Percentiles rank a stretch among this genome's conserved stretches.
Evolutionary conservation across 2,888 invertebrate species (phyloP).

Genomic region (Drosophila engyochracea): DNA sequence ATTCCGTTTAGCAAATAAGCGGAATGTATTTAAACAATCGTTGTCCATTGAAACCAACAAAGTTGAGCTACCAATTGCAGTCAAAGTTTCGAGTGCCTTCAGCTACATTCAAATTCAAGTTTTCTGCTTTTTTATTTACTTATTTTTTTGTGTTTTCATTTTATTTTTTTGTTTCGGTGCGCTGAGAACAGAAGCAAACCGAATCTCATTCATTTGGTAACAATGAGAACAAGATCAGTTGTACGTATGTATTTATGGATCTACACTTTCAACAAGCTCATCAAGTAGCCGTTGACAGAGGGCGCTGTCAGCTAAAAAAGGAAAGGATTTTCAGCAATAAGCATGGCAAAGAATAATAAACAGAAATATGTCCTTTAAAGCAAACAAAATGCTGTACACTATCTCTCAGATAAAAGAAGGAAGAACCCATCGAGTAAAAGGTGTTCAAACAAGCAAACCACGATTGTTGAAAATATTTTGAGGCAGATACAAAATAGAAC

Average conservation of each 20-base stretch:
- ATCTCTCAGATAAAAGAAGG: constrained; percentile 72
- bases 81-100: constrained; percentile 33
- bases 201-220: constrained; percentile 47
- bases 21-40: neutral
- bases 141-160: constrained; percentile 2
- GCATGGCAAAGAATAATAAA: constrained; percentile 69
- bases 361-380: constrained; percentile 75
- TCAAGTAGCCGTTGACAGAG: constrained; percentile 74
- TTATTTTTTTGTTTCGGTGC: neutral
- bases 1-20: constrained; percentile 3
- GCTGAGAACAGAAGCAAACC: constrained; percentile 33
- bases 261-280: constrained; percentile 69
- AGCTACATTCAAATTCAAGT: constrained; percentile 33
- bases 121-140: constrained; percentile 4
- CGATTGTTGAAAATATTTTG: constrained; percentile 82
- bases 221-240: constrained; percentile 76
- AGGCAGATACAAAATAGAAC: constrained; percentile 73
- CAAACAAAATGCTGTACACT: constrained; percentile 74
- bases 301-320: constrained; percentile 11
- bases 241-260: constrained; percentile 24
- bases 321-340: constrained; percentile 67
- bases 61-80: constrained; percentile 36
- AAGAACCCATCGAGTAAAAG: constrained; percentile 55
- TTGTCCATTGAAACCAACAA: constrained; percentile 15
- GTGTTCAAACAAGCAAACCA: constrained; percentile 82